A percentile compares a stretch with the other conserved stretches of the same genome.
phyloP scores from a whole-genome alignment of 1,140 invertebrate genomes.

The Temnothorax curvispinosus region DNA sequence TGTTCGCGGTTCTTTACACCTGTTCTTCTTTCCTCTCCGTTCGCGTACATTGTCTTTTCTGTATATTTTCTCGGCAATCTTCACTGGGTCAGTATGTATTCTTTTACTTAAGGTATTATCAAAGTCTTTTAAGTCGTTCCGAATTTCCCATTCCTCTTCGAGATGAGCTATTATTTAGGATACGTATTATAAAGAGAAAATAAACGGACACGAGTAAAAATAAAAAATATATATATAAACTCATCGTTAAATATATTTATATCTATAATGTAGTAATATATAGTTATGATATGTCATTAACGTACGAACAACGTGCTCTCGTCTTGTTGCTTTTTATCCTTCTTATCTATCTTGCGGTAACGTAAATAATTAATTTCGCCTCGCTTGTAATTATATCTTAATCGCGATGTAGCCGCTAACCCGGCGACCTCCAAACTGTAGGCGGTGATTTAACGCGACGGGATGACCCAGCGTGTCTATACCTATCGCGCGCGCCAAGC shows the following conservation, averaged over 20 bases:
- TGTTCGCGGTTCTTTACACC: background rate
- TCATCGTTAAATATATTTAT: background rate
- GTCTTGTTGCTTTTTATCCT: background rate
- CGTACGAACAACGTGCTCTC: background rate
- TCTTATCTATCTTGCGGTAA: background rate
- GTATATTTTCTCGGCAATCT: slow-evolving; percentile 43
- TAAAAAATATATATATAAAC: background rate
- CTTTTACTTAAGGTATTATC: background rate
- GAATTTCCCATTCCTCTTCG: background rate
- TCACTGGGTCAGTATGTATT: slow-evolving; percentile 24
- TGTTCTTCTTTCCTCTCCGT: slow-evolving; percentile 6
- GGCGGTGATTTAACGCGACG: slow-evolving; percentile 62
- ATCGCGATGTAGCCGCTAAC: slow-evolving; percentile 31
- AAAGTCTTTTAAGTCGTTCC: background rate
- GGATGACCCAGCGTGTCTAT: slow-evolving; percentile 66
- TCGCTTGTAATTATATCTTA: slow-evolving; percentile 48
- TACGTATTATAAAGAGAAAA: background rate
- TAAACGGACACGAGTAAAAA: background rate
- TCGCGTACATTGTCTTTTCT: slow-evolving; percentile 30
- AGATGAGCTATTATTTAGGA: background rate
- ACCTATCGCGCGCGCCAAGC: slow-evolving; percentile 52
- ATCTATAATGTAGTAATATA: background rate
- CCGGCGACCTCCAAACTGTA: slow-evolving; percentile 8
- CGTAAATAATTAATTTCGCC: slow-evolving; percentile 21
- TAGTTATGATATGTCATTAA: background rate